Base-by-base conservation (phyloP, 1,140 invertebrate genomes). In the Triops cancriformis region DNA sequence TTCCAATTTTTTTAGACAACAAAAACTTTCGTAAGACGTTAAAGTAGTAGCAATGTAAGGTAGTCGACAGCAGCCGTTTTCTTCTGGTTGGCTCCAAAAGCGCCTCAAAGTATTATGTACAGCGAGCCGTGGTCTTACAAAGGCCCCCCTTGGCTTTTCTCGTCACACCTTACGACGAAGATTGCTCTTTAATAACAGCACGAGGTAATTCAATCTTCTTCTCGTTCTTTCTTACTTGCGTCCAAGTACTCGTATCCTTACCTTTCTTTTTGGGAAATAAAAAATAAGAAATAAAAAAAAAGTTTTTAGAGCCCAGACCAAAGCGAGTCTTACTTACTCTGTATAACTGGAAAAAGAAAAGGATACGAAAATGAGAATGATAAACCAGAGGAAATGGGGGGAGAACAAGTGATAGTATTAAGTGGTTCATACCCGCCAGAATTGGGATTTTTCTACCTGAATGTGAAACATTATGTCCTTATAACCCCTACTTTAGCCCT, bases 111-210 rank as follows among this genome's bases (percentile, higher is more conserved):
- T 64, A 64, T 64, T 64, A 23, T 64, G 23, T 64, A 64, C 51
- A 23, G 51, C 51, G 51, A 64, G 51, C 23, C 14, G 31, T 37
- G 51, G 51, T 64, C 51, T 64, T 64, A 64, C 51, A 64, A 64
- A 64, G 51, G 51, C 51, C 51, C 51, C 51, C 51, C 51, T 64
- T 64, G 51, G 51, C 51, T 64, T 64, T 64, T 64, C 51, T 64
- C 51, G 51, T 64, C 51, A 64, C 51, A 64, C 51, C 51, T 64
- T 64, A 64, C 51, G 51, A 64, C 51, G 51, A 64, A 64, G 51
- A 64, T 64, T 64, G 51, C 51, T 64, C 51, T 64, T 64, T 64
- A 64, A 64, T 64, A 64, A 64, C 51, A 64, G 51, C 51, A 64
- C 9, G 51, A 64, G 51, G 51, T 64, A 64, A 64, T 64, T 64